Conservation (phyloP, 2,797 vertebrate species). For the Acestrorhynchus altus region DNA sequence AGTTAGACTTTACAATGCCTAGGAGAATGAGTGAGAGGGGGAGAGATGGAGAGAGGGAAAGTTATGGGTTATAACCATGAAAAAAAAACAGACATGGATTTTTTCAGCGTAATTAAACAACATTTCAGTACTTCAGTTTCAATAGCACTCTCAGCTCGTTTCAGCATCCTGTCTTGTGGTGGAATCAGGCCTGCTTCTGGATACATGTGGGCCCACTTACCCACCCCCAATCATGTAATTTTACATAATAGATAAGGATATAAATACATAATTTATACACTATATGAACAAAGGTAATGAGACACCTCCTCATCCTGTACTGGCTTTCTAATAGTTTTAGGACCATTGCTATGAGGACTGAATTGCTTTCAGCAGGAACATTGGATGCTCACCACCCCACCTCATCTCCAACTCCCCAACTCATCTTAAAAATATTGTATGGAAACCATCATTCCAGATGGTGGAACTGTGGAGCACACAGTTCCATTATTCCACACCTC, state of each 20-base stretch:
- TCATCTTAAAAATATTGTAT: too few species aligned
- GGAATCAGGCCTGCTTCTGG: slow-evolving; percentile 2
- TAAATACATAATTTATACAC: too few species aligned
- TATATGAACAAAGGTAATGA: too few species aligned
- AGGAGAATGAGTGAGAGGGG: slow-evolving; percentile 55
- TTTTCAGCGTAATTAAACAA: not conserved
- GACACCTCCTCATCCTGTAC: too few species aligned
- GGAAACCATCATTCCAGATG: too few species aligned
- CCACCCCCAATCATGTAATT: not conserved
- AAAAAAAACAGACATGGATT: not conserved
- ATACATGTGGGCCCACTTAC: not conserved
- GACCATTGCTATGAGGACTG: too few species aligned
- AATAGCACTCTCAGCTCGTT: slow-evolving; percentile 41
- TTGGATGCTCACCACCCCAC: too few species aligned
- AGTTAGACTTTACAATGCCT: slow-evolving; percentile 67
- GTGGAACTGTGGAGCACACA: too few species aligned
- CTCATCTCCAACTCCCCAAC: too few species aligned
- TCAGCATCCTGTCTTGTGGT: slow-evolving; percentile 8
- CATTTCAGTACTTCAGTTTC: not conserved
- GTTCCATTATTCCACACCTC: too few species aligned
- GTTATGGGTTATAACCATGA: not conserved
- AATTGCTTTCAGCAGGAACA: too few species aligned
- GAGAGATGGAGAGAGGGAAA: slow-evolving; percentile 1
- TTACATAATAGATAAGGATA: not conserved
- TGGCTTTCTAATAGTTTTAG: too few species aligned